Evolutionary conservation across 2,888 invertebrate genomes (phyloP), one percentile per base, ranked within the genome.

Genomic region (Hypolimnas misippus): DNA sequence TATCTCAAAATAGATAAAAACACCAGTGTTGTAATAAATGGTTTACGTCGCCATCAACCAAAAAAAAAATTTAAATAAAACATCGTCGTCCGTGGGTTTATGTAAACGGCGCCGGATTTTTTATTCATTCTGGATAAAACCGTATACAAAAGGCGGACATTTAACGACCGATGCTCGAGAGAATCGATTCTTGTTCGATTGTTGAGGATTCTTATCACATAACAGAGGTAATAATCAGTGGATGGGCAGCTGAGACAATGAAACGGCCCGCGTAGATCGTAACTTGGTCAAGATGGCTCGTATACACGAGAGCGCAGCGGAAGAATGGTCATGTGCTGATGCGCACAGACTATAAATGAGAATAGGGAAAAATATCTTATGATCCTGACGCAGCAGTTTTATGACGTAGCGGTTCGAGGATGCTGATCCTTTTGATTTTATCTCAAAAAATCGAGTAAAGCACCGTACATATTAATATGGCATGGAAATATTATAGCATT

Each of bases 201-300:
- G 73, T 79, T 73, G 73, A 74, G 79, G 77, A 84, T 85, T 83
- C 82, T 82, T 84, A 86, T 87, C 87, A 78, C 78, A 83, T 79
- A 81, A 76, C 74, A 73, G 71, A 72, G 72, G 82, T 78, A 81
- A 83, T 84, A 82, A 81, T 78, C 73, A 73, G 63, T 38, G 70
- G 70, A 70, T 68, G 70, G 73, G 70, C 77, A 78, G 76, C 75
- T 81, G 80, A 77, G 78, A 82, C 80, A 78, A 79, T 76, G 72
- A 70, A 66, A 70, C 64, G 69, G 58, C 60, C 70, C 70, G 73
- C 70, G 71, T 63, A 69, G 68, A 67, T 72, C 71, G 72, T 76
- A 84, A 84, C 80, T 82, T 71, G 76, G 70, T 67, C 73, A 69
- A 74, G 80, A 82, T 81, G 76, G 76, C 72, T 74, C 66, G 73